Evolutionary conservation across 2,797 vertebrate species (phyloP), one percentile per base, ranked within the genome.

Genomic region (Paratrypauchen microcephalus): DNA sequence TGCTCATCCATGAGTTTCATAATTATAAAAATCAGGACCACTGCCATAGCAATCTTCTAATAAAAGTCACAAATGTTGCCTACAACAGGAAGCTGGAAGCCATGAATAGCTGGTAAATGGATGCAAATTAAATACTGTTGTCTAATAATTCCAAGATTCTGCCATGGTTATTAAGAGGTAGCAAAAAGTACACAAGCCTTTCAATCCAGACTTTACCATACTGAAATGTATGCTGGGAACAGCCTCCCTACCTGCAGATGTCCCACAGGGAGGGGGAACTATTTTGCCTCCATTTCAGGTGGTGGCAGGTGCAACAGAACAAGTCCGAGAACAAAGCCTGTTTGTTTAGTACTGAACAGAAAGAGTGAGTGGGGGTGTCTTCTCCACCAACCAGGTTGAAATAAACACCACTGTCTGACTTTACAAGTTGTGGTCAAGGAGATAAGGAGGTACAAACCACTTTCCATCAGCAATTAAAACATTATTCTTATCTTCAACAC

Each of bases 291-390:
- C 50, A 80, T 74, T 28, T 48, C 28, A 87, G 83, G 82, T 87
- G 79, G 71, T 84, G 78, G 79, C 81, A 82, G 80, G 82, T 86
- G 75, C 52, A 83, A 71, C 5, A 71, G 74, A 70, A 73, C 70
- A 26, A 39, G 58, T 64, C 62, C 4, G 65, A 71, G 81, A 82
- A 91, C 89, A 91, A 90, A 85, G 84, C 68, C 75, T 73, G 79
- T 81, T 89, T 87, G 84, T 90, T 80, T 75, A 63, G 65, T 5
- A 18, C 72, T 41, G 39, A 9, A n/a, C 58, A 36, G 58, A 70
- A 74, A 81, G 87, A 84, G 86, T 81, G 72, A 81, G 70, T 12
- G 62, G 68, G 82, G 72, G 79, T 19, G 59, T 48, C 80, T 79
- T 78, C 78, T 80, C 72, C 61, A 73, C 39, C 47, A 65, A 18